Conservation (phyloP, 2,113 vertebrate species). For the Tetrao urogallus region DNA sequence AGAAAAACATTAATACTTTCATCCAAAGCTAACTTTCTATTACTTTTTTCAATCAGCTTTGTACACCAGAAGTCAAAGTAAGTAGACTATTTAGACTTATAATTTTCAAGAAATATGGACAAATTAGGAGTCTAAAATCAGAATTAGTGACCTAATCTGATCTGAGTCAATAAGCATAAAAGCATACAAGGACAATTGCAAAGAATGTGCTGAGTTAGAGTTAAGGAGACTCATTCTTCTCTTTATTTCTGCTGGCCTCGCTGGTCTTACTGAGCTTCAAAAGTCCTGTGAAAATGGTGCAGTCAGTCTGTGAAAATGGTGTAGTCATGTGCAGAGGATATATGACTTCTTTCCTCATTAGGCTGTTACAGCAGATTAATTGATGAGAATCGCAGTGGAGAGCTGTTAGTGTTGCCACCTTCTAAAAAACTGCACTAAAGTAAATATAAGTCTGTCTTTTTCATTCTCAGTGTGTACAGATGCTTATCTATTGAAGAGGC, state of each 20-base stretch:
- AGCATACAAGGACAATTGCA: neutral
- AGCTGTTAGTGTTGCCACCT: neutral
- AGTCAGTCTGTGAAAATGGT: neutral
- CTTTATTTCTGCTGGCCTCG: neutral
- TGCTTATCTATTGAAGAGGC: neutral
- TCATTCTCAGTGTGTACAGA: neutral
- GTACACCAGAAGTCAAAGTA: neutral
- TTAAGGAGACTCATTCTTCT: neutral
- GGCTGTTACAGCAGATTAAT: neutral
- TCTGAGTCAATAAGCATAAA: neutral
- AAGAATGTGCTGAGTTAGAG: neutral
- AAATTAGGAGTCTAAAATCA: neutral
- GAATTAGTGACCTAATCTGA: neutral
- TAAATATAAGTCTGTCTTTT: neutral
- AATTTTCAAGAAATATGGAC: neutral
- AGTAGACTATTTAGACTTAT: neutral
- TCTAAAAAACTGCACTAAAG: neutral
- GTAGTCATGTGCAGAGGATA: neutral
- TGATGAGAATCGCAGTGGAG: neutral
- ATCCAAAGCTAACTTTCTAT: neutral
- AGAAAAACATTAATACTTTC: neutral
- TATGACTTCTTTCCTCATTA: neutral
- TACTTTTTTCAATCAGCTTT: neutral
- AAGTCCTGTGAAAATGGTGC: neutral
- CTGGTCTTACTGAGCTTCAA: neutral